Percentiles rank a stretch among this genome's conserved stretches.
These are phyloP conservation scores for Candoia aspera DNA, from an alignment of 2,113 vertebrate species.

Conservation along the genomic window DNA sequence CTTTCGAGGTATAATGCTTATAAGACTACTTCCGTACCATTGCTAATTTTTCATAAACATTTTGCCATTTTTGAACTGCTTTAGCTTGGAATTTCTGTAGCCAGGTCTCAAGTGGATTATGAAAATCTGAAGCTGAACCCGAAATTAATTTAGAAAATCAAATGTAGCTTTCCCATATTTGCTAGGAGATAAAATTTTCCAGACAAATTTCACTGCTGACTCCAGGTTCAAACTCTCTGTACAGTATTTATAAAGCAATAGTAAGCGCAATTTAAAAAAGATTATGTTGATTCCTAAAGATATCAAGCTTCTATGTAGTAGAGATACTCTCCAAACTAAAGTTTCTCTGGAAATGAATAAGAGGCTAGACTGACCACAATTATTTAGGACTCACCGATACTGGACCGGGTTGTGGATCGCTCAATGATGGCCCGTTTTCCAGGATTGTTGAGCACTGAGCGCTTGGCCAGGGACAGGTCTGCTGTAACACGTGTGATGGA, in stretches of 20 bases:
- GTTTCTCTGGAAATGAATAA: not conserved
- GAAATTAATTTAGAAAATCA: not conserved
- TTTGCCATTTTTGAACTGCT: not conserved
- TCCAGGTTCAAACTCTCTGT: not conserved
- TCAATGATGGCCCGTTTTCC: conserved; percentile 93
- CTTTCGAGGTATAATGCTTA: not conserved
- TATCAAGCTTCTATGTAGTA: not conserved
- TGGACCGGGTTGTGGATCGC: conserved; percentile 92
- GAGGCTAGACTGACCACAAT: not conserved
- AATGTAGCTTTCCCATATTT: not conserved
- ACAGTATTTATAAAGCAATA: not conserved
- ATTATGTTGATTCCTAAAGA: not conserved
- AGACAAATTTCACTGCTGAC: not conserved
- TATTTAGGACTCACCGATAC: conserved; percentile 83
- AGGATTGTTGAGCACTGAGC: conserved; percentile 93
- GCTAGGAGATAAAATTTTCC: not conserved
- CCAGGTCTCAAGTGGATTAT: not conserved
- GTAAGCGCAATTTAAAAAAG: not conserved
- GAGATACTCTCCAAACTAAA: not conserved
- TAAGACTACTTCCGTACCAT: not conserved
- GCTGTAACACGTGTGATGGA: conserved; percentile 96
- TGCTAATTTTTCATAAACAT: not conserved
- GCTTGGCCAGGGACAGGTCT: conserved; percentile 93
- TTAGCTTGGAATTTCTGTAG: not conserved
- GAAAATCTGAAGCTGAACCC: not conserved